These are phyloP conservation scores for Plagodis pulveraria DNA, from an alignment of 2,888 invertebrate species.

Conservation along the genomic window DNA sequence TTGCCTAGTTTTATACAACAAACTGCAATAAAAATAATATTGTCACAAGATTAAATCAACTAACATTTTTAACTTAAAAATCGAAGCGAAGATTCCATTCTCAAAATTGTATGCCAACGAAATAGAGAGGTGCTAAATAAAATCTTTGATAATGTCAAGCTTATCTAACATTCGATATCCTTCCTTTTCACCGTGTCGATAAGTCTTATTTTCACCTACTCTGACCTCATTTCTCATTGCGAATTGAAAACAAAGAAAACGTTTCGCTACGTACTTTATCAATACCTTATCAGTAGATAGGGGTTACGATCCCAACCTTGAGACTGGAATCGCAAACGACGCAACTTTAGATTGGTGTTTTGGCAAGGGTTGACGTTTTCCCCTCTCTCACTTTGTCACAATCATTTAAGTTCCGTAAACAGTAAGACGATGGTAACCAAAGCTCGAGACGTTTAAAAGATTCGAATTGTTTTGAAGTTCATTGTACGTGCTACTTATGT, in stretches of 20 bases:
- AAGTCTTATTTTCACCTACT: constrained; percentile 7
- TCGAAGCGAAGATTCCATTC: neutral
- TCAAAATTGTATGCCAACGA: no score
- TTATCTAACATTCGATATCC: neutral
- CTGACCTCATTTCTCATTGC: constrained; percentile 17
- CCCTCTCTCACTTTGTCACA: constrained; percentile 14
- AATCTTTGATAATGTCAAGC: neutral
- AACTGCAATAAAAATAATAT: no score
- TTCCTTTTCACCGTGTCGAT: neutral
- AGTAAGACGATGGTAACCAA: constrained; percentile 10
- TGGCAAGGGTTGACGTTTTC: constrained; percentile 12
- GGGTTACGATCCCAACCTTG: constrained; percentile 18
- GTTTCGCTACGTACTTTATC: constrained; percentile 26
- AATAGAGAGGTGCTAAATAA: no score
- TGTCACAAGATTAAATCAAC: no score
- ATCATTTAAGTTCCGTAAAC: constrained; percentile 10
- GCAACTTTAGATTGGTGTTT: constrained; percentile 23
- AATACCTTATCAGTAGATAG: constrained; percentile 30
- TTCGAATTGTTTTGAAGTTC: neutral
- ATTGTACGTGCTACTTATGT: neutral
- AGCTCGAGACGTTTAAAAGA: constrained; percentile 3
- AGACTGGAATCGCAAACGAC: constrained; percentile 17
- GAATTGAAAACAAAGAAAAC: constrained; percentile 25
- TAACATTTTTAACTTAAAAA: neutral
- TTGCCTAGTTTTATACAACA: no score